Conservation (phyloP, 2,113 vertebrate genomes). For the Semicossyphus pulcher region DNA sequence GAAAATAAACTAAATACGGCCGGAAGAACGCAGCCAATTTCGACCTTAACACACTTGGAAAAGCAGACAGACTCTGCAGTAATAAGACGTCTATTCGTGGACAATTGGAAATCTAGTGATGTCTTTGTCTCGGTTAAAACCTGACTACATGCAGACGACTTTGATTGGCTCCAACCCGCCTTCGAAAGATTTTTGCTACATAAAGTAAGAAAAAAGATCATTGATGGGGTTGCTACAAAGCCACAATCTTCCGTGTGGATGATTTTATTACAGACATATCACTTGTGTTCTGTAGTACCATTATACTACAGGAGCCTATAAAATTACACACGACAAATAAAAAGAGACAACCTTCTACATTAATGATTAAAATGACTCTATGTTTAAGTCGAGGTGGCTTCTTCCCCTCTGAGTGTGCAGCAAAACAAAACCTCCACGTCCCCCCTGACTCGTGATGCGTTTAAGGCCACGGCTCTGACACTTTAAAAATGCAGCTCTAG, state of each 20-base stretch:
- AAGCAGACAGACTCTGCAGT: constrained; percentile 51
- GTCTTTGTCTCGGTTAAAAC: constrained; percentile 56
- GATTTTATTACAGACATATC: too few relatives aligned
- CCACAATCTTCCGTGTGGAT: not conserved
- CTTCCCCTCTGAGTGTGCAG: not conserved
- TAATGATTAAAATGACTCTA: not conserved
- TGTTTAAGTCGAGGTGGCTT: not conserved
- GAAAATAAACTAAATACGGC: constrained; percentile 18
- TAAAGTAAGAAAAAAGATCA: not conserved
- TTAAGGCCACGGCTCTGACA: constrained; percentile 52
- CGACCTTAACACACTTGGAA: constrained; percentile 32
- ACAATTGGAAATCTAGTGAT: constrained; percentile 39
- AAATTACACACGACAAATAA: too few relatives aligned
- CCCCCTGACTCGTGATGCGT: constrained; percentile 54
- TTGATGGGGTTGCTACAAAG: not conserved
- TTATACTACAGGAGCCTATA: too few relatives aligned
- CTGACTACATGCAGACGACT: constrained; percentile 6
- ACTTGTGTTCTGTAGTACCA: too few relatives aligned
- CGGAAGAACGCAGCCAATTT: constrained; percentile 19
- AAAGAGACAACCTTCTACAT: not conserved
- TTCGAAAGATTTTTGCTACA: not conserved
- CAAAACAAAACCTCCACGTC: constrained; percentile 32
- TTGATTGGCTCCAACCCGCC: constrained; percentile 10
- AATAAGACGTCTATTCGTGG: constrained; percentile 64
- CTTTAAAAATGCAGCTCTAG: constrained; percentile 54